Evolutionary conservation across 2,113 vertebrate genomes (phyloP).

Genomic region (Pongo abelii): DNA sequence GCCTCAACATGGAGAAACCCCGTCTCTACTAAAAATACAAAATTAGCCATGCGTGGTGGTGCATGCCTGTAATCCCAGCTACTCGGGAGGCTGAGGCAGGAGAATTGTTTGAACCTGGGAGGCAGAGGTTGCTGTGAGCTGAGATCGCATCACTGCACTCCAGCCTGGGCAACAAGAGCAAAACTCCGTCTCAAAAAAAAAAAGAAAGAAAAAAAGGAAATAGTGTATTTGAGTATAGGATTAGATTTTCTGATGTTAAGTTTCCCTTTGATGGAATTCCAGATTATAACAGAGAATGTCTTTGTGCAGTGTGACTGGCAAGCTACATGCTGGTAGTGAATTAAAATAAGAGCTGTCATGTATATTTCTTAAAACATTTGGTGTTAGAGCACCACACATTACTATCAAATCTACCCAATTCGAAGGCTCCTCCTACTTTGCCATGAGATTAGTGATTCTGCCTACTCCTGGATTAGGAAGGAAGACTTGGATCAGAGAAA

Average conservation of each 20-base stretch:
- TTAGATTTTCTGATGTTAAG: background rate
- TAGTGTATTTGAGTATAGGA: background rate
- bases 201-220: background rate
- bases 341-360: background rate
- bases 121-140: no score
- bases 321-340: background rate
- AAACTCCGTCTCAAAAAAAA: no score
- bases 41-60: no score
- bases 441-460: background rate
- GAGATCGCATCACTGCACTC: no score
- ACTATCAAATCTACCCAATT: background rate
- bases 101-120: no score
- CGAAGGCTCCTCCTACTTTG: background rate
- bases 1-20: no score
- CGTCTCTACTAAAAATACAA: no score
- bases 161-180: no score
- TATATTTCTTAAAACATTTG: constrained; percentile 38
- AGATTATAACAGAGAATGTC: constrained; percentile 32
- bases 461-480: background rate
- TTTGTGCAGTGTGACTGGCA: constrained; percentile 9
- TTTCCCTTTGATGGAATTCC: constrained; percentile 15
- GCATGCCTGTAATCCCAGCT: no score
- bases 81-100: no score
- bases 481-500: background rate
- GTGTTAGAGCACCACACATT: background rate